A percentile compares a stretch with the other conserved stretches of the same genome.
Evolutionary conservation across 2,797 vertebrate genomes (phyloP).

Genomic region (Sebastes itinus): DNA sequence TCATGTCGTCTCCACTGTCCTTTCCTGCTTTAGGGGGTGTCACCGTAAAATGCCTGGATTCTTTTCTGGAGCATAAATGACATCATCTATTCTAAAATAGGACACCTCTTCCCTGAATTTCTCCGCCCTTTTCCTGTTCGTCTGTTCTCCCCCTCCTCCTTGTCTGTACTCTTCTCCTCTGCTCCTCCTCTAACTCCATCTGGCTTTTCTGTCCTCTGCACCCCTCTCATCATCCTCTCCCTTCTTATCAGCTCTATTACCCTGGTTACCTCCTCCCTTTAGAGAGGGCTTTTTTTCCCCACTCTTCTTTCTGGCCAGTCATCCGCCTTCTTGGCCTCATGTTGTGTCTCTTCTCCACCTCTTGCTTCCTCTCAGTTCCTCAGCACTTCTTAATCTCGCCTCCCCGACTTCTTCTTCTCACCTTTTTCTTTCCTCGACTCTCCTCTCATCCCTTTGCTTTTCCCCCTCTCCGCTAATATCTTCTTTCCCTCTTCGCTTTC

Average conservation of each 20-base stretch:
- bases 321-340: not conserved
- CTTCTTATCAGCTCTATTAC: not conserved
- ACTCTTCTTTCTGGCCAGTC: not conserved
- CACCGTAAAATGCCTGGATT: slow-evolving; percentile 6
- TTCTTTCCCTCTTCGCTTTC: not conserved
- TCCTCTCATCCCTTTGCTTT: not conserved
- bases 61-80: slow-evolving; percentile 21
- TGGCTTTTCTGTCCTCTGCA: slow-evolving; percentile 30
- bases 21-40: not conserved
- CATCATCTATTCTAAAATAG: slow-evolving; percentile 21
- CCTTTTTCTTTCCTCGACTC: not conserved
- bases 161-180: slow-evolving; percentile 19
- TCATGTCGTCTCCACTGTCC: not conserved
- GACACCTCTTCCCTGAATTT: slow-evolving; percentile 24
- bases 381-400: slow-evolving; percentile 2
- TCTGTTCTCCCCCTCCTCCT: slow-evolving; percentile 13
- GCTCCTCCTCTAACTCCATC: slow-evolving; percentile 37
- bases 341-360: not conserved
- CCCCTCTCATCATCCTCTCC: not conserved
- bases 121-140: slow-evolving; percentile 10
- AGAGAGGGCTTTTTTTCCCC: not conserved
- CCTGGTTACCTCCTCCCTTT: not conserved
- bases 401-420: not conserved
- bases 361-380: not conserved
- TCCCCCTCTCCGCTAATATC: not conserved